phyloP scores from a whole-genome alignment of 2,797 vertebrate species.

The Sebastes glaucus region DNA sequence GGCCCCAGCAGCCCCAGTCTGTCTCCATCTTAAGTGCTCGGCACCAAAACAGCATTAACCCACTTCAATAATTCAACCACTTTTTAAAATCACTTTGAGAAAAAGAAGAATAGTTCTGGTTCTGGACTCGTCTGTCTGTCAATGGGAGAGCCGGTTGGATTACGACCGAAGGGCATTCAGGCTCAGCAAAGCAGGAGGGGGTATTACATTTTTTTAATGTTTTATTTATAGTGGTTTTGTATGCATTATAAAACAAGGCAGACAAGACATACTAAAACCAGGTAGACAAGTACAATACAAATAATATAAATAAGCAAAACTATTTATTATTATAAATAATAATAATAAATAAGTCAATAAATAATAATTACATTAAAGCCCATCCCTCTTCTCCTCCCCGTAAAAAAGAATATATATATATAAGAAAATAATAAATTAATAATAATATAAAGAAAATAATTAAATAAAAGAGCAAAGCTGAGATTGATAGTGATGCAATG shows the following conservation, averaged over 20 bases:
- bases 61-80: conserved; percentile 20
- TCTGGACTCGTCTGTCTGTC: neutral
- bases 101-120: neutral
- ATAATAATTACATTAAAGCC: too few relatives aligned
- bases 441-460: too few relatives aligned
- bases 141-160: neutral
- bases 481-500: neutral
- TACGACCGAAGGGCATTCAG: neutral
- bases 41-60: neutral
- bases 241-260: neutral
- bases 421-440: too few relatives aligned
- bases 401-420: too few relatives aligned
- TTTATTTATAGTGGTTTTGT: neutral
- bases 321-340: too few relatives aligned
- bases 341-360: neutral
- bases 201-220: neutral
- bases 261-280: neutral
- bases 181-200: neutral
- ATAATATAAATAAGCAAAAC: neutral
- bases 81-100: neutral
- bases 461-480: neutral
- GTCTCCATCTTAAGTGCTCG: conserved; percentile 2
- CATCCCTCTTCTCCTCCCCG: too few relatives aligned
- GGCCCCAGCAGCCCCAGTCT: neutral
- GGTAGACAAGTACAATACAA: neutral